Evolutionary conservation across 2,113 vertebrate genomes (phyloP).

Genomic region (Hippolais icterina): DNA sequence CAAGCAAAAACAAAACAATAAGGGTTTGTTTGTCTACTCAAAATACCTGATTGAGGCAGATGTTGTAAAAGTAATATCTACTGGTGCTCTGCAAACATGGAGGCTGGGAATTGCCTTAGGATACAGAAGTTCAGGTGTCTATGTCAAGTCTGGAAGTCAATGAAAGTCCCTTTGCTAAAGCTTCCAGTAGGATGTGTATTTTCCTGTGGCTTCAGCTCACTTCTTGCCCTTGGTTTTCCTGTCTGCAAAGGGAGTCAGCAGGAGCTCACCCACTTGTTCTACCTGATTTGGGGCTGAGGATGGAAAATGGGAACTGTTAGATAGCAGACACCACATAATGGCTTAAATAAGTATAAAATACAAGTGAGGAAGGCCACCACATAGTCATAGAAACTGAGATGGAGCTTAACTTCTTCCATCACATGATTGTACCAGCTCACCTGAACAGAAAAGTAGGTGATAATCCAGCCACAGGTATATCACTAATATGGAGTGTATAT

Average conservation of each 20-base stretch:
- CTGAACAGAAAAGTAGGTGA: not conserved
- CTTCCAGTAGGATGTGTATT: not conserved
- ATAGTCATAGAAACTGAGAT: not conserved
- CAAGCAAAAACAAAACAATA: not conserved
- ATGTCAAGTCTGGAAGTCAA: not conserved
- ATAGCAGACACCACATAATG: not conserved
- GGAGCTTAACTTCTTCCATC: not conserved
- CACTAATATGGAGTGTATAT: not conserved
- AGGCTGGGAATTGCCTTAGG: not conserved
- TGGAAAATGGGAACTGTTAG: not conserved
- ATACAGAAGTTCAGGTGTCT: not conserved
- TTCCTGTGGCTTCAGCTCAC: not conserved
- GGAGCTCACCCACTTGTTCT: not conserved
- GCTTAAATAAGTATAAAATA: not conserved
- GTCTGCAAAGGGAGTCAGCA: not conserved
- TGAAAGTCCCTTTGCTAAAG: not conserved
- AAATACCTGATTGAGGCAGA: not conserved
- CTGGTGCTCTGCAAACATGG: not conserved
- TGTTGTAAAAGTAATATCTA: not conserved
- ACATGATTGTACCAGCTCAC: rapidly evolving
- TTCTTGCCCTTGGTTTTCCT: not conserved
- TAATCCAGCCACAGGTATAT: not conserved
- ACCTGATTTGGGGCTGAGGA: not conserved
- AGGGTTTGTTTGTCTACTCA: not conserved
- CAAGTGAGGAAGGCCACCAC: not conserved